Conservation (phyloP, 2,797 vertebrate genomes). For the Odontamblyopus rebecca region DNA sequence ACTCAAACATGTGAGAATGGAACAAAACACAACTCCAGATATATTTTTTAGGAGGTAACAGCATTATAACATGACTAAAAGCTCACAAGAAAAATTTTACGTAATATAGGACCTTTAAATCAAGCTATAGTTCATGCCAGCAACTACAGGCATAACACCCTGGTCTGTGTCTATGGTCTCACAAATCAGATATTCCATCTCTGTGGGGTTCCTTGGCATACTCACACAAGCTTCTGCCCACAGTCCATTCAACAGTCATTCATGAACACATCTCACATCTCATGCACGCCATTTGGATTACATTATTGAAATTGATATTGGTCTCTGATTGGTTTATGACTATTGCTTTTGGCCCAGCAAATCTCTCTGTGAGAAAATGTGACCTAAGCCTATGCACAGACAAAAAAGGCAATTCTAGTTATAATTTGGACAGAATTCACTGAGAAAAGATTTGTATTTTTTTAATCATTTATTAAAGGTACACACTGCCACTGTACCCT, state of each 20-base stretch:
- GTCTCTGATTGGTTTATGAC: slow-evolving; percentile 2
- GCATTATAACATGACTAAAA: no score
- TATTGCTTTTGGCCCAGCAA: neutral
- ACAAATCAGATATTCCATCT: neutral
- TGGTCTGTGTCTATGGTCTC: neutral
- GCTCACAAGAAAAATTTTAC: no score
- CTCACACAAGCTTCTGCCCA: neutral
- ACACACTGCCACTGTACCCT: no score
- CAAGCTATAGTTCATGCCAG: neutral
- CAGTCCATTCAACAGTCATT: slow-evolving; percentile 7
- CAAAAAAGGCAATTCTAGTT: neutral
- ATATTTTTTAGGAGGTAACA: no score
- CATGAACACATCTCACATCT: slow-evolving; percentile 2
- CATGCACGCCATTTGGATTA: slow-evolving; percentile 1
- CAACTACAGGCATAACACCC: neutral
- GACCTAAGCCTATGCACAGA: neutral
- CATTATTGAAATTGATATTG: slow-evolving; percentile 7
- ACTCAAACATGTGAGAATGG: no score
- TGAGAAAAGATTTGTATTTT: neutral
- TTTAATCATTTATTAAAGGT: neutral
- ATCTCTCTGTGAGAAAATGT: neutral
- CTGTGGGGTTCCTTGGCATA: neutral
- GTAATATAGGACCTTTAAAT: neutral
- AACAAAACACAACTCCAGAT: no score
- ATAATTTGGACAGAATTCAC: neutral